Base-by-base conservation (phyloP, 1,140 invertebrate species). In the Coenobita brevimanus region DNA sequence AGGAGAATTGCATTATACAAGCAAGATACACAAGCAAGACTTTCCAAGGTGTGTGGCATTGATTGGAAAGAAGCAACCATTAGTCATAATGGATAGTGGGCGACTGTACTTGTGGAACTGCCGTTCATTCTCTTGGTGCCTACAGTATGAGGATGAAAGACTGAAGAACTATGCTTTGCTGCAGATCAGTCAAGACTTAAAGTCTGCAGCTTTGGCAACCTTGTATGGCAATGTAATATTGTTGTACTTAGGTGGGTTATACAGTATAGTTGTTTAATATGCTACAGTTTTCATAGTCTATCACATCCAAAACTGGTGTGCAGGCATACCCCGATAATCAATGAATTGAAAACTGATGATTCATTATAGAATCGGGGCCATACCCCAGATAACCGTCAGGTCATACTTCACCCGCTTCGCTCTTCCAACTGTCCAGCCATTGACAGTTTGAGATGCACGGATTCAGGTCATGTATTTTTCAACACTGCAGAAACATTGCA, bases 31-130 rank as follows among this genome's bases (percentile, higher is more conserved):
- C 36, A 82, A 64, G 41, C 27, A 10, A n/a, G 84, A 87, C 46
- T 87, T 87, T 60, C 84, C 84, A 27, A 30, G 84, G 21, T 87
- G 84, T 60, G 33, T 87, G 54, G 33, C 76, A 41, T 17, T 87
- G 33, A 3, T 87, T 21, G 84, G 76, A 41, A 24, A 41, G 6
- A 38, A 60, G 8, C 41, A 50, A n/a, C 50, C 36, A 15, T 24
- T 87, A 2, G 41, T 87, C 2, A 30, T 79, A 4, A 79, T 80
- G 67, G 78, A 87, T 30, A 80, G 76, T 73, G 84, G 84, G 54
- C 41, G 69, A n/a, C 24, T 87, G 17, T 87, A 71, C 62, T 71
- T 21, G 3, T 71, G 78, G 73, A 33, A 73, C 15, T 54, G n/a
- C 30, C 50, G 71, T 3, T 33, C 41, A 17, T 67, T 60, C 10